phyloP scores from a whole-genome alignment of 2,797 vertebrate species.

The Limosa lapponica region DNA sequence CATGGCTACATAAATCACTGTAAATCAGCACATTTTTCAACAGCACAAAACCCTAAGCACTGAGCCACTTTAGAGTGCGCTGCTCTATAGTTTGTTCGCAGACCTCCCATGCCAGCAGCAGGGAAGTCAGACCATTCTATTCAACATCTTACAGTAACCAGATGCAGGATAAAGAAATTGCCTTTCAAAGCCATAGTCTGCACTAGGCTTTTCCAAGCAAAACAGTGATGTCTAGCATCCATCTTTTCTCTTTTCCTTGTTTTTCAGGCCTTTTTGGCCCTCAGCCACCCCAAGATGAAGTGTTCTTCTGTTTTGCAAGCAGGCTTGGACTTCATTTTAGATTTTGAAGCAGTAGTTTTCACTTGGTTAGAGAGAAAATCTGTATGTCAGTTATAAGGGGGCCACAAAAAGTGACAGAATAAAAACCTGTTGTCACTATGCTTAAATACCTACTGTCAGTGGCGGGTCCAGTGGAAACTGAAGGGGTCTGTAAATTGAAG shows the following conservation, averaged over 20 bases:
- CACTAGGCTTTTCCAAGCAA: not conserved
- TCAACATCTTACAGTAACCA: slow-evolving; percentile 11
- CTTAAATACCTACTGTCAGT: not conserved
- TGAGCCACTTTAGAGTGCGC: not conserved
- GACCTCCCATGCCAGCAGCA: not conserved
- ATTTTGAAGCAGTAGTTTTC: not conserved
- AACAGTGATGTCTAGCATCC: not conserved
- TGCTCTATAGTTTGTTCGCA: not conserved
- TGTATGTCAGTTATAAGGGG: not conserved
- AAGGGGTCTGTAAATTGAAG: not conserved
- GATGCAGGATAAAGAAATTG: slow-evolving; percentile 10
- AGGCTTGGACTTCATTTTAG: not conserved
- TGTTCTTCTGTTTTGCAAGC: not conserved
- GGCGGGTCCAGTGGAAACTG: not conserved
- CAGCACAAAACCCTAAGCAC: not conserved
- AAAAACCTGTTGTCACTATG: not conserved
- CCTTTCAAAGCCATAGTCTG: not conserved
- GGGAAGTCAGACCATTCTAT: not conserved
- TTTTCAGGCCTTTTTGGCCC: not conserved
- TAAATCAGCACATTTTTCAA: slow-evolving; percentile 41
- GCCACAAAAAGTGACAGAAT: not conserved
- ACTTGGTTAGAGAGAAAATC: not conserved
- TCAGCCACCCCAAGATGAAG: not conserved
- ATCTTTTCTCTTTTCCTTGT: not conserved
- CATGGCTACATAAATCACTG: slow-evolving; percentile 19